A percentile compares a stretch with the other conserved stretches of the same genome.
These are phyloP conservation scores for Heteromurus nitidus DNA, from an alignment of 2,888 invertebrate genomes.

Conservation along the genomic window DNA sequence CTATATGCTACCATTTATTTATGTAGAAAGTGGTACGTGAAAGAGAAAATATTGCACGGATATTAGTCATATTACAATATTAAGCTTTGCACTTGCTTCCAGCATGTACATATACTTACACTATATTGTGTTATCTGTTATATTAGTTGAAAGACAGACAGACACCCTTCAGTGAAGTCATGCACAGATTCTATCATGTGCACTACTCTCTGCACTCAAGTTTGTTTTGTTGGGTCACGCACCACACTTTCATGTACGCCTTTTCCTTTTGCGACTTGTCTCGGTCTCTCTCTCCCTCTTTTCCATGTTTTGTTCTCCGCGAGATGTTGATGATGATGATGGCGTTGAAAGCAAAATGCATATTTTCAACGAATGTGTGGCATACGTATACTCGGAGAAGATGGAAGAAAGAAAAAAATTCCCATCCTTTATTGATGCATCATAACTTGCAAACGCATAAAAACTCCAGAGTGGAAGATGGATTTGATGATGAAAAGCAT, in stretches of 20 bases:
- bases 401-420: neutral
- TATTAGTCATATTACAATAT: too few relatives aligned
- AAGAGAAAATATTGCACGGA: too few relatives aligned
- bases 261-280: slow-evolving; percentile 10
- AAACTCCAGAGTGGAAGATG: neutral
- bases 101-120: slow-evolving; percentile 9
- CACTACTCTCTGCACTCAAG: slow-evolving; percentile 28
- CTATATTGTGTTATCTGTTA: too few relatives aligned
- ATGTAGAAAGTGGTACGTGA: too few relatives aligned
- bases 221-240: slow-evolving; percentile 60
- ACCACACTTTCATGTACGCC: slow-evolving; percentile 21
- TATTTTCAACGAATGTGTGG: neutral
- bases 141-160: slow-evolving; percentile 6
- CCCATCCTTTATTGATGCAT: neutral
- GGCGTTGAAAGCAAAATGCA: slow-evolving; percentile 12
- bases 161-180: slow-evolving; percentile 36
- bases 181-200: slow-evolving; percentile 40
- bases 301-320: slow-evolving; percentile 9
- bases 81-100: too few relatives aligned
- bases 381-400: neutral
- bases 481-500: neutral
- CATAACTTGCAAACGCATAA: neutral
- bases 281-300: slow-evolving; percentile 4
- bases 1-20: slow-evolving; percentile 2
- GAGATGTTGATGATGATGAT: slow-evolving; percentile 10